phyloP scores from a whole-genome alignment of 92 coral and sea anemone genomes.

The Paragorgia papillata region DNA sequence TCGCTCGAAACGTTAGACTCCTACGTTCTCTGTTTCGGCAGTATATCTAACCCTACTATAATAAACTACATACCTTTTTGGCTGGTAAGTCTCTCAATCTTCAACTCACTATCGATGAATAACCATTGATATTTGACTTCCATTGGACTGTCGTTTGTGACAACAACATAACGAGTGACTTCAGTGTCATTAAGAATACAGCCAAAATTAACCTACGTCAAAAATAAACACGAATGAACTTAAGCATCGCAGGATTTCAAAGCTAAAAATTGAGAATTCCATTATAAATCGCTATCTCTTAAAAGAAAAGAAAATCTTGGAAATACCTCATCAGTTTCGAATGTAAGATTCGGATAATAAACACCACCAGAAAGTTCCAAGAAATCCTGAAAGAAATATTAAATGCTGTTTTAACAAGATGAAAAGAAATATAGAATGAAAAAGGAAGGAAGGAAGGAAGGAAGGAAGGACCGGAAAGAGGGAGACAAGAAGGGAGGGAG shows the following conservation, averaged over 20 bases:
- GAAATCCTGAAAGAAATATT: slow-evolving; percentile 20
- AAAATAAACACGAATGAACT: not conserved
- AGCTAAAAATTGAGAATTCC: no score
- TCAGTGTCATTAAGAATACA: slow-evolving; percentile 97
- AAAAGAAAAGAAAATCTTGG: no score
- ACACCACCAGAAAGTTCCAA: slow-evolving; percentile 4
- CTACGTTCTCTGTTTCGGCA: no score
- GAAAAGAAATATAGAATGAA: not conserved
- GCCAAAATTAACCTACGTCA: slow-evolving; percentile 89
- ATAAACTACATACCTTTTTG: slow-evolving; percentile 68
- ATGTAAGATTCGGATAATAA: slow-evolving; percentile 57
- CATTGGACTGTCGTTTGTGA: slow-evolving; percentile 97
- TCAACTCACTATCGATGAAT: slow-evolving; percentile 81
- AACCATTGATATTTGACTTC: slow-evolving; percentile 97
- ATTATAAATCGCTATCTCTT: no score
- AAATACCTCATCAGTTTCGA: slow-evolving; percentile 77
- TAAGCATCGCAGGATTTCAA: not conserved
- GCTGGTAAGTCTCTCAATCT: slow-evolving; percentile 79
- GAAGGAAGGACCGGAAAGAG: not conserved
- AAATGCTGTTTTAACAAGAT: not conserved
- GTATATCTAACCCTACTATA: no score
- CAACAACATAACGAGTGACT: slow-evolving; percentile 79
- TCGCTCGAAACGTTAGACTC: no score
- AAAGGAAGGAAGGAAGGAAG: not conserved
- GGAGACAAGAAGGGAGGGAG: not conserved